A percentile compares a stretch with the other conserved stretches of the same genome.
phyloP scores from a whole-genome alignment of 2,888 invertebrate species.

The Drosophila aldrichi region DNA sequence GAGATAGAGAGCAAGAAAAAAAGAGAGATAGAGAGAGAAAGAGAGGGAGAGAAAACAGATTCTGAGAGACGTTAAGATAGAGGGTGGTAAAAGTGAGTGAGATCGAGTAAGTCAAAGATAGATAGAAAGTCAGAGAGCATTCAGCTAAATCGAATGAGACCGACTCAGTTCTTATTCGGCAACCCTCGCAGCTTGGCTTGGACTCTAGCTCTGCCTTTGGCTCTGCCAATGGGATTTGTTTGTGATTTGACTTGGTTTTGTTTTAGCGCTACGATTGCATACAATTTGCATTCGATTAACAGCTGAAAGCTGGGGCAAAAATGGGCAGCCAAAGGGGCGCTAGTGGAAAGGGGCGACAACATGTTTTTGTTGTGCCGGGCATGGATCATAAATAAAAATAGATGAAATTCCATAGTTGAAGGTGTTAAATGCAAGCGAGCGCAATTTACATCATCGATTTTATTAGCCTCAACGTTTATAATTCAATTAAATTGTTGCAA shows the following conservation, averaged over 20 bases:
- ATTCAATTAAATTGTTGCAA: conserved; percentile 71
- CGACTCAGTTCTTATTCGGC: not conserved
- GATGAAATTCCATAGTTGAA: conserved; percentile 74
- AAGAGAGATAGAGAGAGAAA: too few species aligned
- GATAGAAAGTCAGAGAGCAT: not conserved
- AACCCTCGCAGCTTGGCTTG: not conserved
- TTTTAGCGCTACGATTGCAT: conserved; percentile 65
- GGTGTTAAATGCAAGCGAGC: conserved; percentile 80
- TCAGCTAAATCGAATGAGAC: not conserved
- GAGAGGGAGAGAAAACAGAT: too few species aligned
- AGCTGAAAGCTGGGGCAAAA: not conserved
- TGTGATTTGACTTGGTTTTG: conserved; percentile 48
- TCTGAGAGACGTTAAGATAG: too few species aligned
- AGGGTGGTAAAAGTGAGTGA: too few species aligned
- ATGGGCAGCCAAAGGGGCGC: not conserved
- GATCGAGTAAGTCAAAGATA: too few species aligned
- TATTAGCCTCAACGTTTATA: conserved; percentile 79
- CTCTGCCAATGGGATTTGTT: conserved; percentile 10
- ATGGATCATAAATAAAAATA: conserved; percentile 69
- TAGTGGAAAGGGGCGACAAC: conserved; percentile 24
- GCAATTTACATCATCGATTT: conserved; percentile 83
- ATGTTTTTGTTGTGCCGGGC: conserved; percentile 48
- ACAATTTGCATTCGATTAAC: conserved; percentile 72
- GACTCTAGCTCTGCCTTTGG: not conserved
- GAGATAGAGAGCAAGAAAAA: too few species aligned